Conservation (phyloP, 2,888 invertebrate species). For the Harpalus rufipes region DNA sequence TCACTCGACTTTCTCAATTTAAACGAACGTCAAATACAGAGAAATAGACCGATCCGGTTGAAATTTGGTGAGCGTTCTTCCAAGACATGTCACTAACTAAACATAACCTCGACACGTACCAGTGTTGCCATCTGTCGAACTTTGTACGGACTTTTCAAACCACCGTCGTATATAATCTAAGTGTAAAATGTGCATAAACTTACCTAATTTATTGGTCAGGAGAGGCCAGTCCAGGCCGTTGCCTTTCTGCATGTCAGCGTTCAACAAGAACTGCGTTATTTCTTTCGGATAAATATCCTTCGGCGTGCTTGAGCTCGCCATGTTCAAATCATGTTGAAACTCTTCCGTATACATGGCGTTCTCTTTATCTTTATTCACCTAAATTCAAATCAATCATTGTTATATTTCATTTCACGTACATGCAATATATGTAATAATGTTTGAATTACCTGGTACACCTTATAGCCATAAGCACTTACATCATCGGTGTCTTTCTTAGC, state of each 20-base stretch:
- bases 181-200: neutral
- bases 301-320: slow-evolving; percentile 44
- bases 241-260: slow-evolving; percentile 55
- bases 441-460: neutral
- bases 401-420: too few species aligned
- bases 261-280: slow-evolving; percentile 48
- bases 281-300: slow-evolving; percentile 51
- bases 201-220: slow-evolving; percentile 56
- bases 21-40: too few species aligned
- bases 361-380: slow-evolving; percentile 60
- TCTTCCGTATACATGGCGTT: slow-evolving; percentile 56
- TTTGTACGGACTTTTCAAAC: too few species aligned
- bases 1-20: too few species aligned
- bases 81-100: too few species aligned
- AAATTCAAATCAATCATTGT: neutral
- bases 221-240: slow-evolving; percentile 53
- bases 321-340: slow-evolving; percentile 21
- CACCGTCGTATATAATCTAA: too few species aligned
- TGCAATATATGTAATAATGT: too few species aligned
- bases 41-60: too few species aligned
- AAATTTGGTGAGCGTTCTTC: too few species aligned
- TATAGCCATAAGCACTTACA: slow-evolving; percentile 57
- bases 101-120: too few species aligned
- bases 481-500: slow-evolving; percentile 69
- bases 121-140: too few species aligned